Evolutionary conservation across 1,140 invertebrate genomes (phyloP), one percentile per base, ranked within the genome.

Genomic region (Zaprionus capensis): DNA sequence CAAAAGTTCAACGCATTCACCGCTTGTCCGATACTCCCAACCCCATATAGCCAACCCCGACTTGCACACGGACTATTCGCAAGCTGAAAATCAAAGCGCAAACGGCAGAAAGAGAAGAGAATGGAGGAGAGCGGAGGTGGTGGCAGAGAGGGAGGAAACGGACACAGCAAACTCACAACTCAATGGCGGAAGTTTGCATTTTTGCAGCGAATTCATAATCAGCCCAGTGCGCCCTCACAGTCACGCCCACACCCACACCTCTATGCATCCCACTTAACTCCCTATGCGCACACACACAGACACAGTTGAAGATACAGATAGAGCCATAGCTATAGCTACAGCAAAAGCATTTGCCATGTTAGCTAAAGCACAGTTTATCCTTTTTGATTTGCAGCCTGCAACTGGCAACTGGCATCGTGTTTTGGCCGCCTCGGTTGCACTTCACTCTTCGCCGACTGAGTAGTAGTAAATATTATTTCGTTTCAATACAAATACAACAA

Each of bases 1-100:
- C 85, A 91, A 90, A 90, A 90, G 85, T 90, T 90, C 85, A 90
- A 91, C 85, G 85, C 85, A 90, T 90, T 91, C 85, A 91, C 68
- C 71, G 67, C 78, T 87, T 61, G 66, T 62, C 68, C 53, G 59
- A 65, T 53, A 51, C 36, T 34, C 68, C 75, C 77, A 64, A 64
- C 67, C 59, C 56, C 51, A 53, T 15, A 15, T 7, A 49, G 0
- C 46, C 46, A 22, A 26, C 51, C 22, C 17, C 31, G 22, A 28
- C 36, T 14, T 20, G 36, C 11, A 34, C 31, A 20, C 31, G 44
- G 67, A 62, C 67, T 70, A 71, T 75, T 75, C 72, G 67, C 24
- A 75, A 75, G 57, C 67, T 75, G 67, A 64, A 88, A 88, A 88
- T 90, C 84, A 88, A 88, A 88, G 85, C 76, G 75, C 81, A 81